Conservation (phyloP, 1,140 invertebrate genomes). For the Bombyx mandarina region DNA sequence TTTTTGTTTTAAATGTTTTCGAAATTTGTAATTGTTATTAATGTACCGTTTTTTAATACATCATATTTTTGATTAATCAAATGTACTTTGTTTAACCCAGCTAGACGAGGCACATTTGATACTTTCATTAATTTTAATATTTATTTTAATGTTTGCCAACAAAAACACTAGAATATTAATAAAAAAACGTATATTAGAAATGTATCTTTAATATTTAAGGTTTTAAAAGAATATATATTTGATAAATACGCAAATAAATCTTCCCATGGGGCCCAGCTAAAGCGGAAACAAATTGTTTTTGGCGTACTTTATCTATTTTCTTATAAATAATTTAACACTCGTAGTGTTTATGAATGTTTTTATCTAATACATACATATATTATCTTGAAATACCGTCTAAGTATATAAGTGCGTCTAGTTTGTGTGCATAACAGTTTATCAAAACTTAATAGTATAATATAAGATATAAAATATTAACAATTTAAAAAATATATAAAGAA, state of each 20-base stretch:
- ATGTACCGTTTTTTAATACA: neutral
- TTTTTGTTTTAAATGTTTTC: no score
- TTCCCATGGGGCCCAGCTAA: constrained; percentile 38
- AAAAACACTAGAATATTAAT: constrained; percentile 20
- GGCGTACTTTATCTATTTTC: constrained; percentile 48
- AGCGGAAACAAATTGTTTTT: constrained; percentile 20
- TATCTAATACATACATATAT: neutral
- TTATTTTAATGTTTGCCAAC: constrained; percentile 6
- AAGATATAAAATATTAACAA: constrained; percentile 31
- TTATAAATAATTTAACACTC: constrained; percentile 22
- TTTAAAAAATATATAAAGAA: constrained; percentile 46
- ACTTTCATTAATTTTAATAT: constrained; percentile 9
- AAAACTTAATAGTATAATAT: constrained; percentile 11
- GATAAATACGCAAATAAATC: constrained; percentile 22
- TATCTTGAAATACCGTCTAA: neutral
- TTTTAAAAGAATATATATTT: constrained; percentile 34
- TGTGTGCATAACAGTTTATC: constrained; percentile 11
- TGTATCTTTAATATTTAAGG: constrained; percentile 36
- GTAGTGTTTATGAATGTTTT: neutral
- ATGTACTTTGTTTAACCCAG: constrained; percentile 55
- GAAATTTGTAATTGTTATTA: neutral
- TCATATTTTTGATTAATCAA: constrained; percentile 19
- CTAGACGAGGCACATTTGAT: constrained; percentile 54
- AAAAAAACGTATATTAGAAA: constrained; percentile 34
- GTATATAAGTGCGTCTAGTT: constrained; percentile 7